A percentile compares a stretch with the other conserved stretches of the same genome.
Conservation (phyloP, 35 echinoderm and acorn worm genomes). For the Diadema setosum region DNA sequence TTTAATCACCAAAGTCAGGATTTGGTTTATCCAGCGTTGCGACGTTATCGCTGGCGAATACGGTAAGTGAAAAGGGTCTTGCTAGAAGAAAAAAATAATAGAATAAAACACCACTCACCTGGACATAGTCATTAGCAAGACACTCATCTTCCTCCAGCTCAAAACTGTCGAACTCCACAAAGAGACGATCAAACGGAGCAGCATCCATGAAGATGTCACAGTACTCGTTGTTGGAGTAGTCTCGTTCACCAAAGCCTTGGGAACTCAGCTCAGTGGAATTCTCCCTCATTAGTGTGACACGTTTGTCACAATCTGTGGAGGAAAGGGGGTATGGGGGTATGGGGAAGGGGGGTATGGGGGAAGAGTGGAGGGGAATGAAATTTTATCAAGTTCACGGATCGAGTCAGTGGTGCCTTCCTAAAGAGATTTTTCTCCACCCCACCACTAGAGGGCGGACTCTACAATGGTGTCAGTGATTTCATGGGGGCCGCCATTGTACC, state of each 20-base stretch:
- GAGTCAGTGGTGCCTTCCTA: too few species aligned
- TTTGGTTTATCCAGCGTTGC: too few species aligned
- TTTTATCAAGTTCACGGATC: too few species aligned
- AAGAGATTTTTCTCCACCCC: too few species aligned
- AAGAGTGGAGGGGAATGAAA: too few species aligned
- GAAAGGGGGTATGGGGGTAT: neutral
- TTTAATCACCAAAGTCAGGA: too few species aligned
- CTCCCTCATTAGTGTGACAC: neutral
- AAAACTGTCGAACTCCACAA: constrained; percentile 20
- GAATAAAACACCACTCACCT: neutral
- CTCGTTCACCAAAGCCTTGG: neutral
- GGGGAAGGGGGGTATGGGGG: neutral
- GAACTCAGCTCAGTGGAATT: neutral
- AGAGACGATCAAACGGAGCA: constrained; percentile 14
- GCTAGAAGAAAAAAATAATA: too few species aligned
- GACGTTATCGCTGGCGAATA: too few species aligned
- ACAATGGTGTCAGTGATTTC: too few species aligned
- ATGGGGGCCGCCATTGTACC: too few species aligned
- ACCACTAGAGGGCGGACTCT: too few species aligned
- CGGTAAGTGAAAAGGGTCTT: too few species aligned
- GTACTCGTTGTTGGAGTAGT: constrained; percentile 36
- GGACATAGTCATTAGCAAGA: constrained; percentile 22
- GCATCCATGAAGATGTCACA: constrained; percentile 26
- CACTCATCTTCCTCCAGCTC: constrained; percentile 23
- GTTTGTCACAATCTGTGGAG: neutral